These are phyloP conservation scores for Baccha elongata DNA, from an alignment of 2,888 invertebrate genomes.

Conservation along the genomic window DNA sequence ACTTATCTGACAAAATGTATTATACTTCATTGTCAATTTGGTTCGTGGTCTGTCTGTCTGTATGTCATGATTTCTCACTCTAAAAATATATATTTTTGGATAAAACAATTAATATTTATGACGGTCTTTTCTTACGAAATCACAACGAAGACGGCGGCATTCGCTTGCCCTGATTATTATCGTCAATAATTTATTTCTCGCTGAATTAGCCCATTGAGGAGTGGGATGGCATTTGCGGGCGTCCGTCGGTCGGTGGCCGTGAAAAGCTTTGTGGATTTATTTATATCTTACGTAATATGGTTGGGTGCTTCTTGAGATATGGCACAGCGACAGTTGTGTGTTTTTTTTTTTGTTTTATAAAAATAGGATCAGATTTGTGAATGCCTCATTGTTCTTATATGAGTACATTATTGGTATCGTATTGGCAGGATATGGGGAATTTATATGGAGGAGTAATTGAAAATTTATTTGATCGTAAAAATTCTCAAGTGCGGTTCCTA, in stretches of 20 bases:
- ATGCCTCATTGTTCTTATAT: background rate
- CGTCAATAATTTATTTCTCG: constrained; percentile 51
- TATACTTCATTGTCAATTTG: background rate
- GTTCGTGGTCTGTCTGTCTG: background rate
- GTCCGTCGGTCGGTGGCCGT: background rate
- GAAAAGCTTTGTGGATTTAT: background rate
- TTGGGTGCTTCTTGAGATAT: constrained; percentile 22
- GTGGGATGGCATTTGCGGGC: background rate
- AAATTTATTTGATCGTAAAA: constrained; percentile 50
- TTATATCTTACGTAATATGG: no score
- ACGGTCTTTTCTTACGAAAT: constrained; percentile 45
- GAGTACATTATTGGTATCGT: background rate
- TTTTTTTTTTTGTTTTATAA: background rate
- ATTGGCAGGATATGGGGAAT: background rate
- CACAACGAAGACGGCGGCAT: constrained; percentile 15
- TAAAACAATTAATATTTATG: constrained; percentile 65
- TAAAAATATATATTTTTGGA: constrained; percentile 38
- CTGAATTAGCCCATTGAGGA: constrained; percentile 33
- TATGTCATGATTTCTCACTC: background rate
- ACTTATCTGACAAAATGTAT: background rate
- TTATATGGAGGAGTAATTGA: constrained; percentile 37
- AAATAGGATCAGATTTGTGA: constrained; percentile 16
- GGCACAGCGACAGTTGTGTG: background rate
- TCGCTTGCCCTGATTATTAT: constrained; percentile 36
- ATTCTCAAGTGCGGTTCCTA: constrained; percentile 19